Percentiles rank a stretch among this genome's conserved stretches.
phyloP scores from a whole-genome alignment of 2,113 vertebrate genomes.

The Campylomormyrus tamandua region DNA sequence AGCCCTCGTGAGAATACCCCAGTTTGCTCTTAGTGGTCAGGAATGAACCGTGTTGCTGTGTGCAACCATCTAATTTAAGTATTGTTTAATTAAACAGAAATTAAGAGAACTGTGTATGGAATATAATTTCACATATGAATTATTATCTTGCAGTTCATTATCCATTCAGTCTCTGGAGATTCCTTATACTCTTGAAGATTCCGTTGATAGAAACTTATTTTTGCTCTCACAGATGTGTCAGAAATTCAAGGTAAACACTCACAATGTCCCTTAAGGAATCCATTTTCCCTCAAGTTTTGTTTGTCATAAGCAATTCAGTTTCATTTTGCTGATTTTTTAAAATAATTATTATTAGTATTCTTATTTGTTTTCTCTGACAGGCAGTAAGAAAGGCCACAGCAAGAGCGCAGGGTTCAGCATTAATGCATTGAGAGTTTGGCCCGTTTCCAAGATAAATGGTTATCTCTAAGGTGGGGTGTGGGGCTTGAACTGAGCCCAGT shows the following conservation, averaged over 20 bases:
- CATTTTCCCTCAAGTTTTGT: background rate
- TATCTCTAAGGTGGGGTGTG: background rate
- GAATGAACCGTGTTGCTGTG: slow-evolving; percentile 75
- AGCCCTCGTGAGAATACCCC: slow-evolving; percentile 65
- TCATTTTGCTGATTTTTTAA: background rate
- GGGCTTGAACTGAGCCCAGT: background rate
- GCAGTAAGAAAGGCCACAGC: background rate
- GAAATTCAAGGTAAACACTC: slow-evolving; percentile 11
- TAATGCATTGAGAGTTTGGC: background rate
- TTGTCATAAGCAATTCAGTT: background rate
- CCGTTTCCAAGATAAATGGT: background rate
- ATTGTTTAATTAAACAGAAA: slow-evolving; percentile 85
- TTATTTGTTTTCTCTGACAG: background rate
- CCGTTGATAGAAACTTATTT: slow-evolving; percentile 12
- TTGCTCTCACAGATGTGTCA: slow-evolving; percentile 7
- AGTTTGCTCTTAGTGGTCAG: slow-evolving; percentile 75
- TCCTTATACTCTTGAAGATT: background rate
- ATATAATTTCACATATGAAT: slow-evolving; percentile 81
- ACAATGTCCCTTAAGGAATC: slow-evolving; percentile 6
- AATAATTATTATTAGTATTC: background rate
- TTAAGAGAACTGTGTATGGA: slow-evolving; percentile 79
- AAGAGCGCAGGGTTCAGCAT: background rate
- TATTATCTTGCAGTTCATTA: slow-evolving; percentile 78
- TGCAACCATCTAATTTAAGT: slow-evolving; percentile 79
- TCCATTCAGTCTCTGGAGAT: slow-evolving; percentile 67